Evolutionary conservation across 2,113 vertebrate species (phyloP), one percentile per base, ranked within the genome.

Genomic region (Dicrurus megarhynchus): DNA sequence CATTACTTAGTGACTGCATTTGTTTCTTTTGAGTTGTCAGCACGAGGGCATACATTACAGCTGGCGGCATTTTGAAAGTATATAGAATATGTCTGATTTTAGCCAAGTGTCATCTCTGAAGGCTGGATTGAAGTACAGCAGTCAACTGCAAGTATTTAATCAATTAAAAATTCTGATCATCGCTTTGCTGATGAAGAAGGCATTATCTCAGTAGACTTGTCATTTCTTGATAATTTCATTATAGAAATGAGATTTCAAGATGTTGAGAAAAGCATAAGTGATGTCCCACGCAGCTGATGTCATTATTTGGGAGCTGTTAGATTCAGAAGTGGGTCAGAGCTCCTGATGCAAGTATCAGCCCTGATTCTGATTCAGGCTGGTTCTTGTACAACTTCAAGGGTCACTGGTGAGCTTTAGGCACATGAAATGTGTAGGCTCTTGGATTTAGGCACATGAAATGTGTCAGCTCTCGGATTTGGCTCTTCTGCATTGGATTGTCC

Each of bases 341-440:
- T 73, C 20, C 27, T 22, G 6, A 13, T 44, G 17, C 10, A 23
- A 30, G 7, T 44, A 39, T 74, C 20, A 22, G 18, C 33, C 16
- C 33, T 3, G 3, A 16, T 49, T 69, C 49, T 70, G 19, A 69
- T 79, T 52, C 41, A 44, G 35, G 1, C 15, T n/a, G 4, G 24
- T 41, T 61, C 32, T 61, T 70, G 21, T 10, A 7, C 13, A 15
- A 10, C 22, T 49, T 63, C 33, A 53, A 2, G 24, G 13, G 42
- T 37, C 23, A 17, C 53, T n/a, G 32, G 9, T 61, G 37, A 76
- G 13, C 7, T 75, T 47, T 42, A 75, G 24, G 30, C 7, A 6
- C 7, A 0, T 41, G 28, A 53, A 83, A n/a, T 0, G 0, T 5
- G 19, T 21, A 37, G 56, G 9, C 1, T 44, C 4, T 64, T 32